Conservation (phyloP, 2,113 vertebrate species). For the Hypanus sabinus region DNA sequence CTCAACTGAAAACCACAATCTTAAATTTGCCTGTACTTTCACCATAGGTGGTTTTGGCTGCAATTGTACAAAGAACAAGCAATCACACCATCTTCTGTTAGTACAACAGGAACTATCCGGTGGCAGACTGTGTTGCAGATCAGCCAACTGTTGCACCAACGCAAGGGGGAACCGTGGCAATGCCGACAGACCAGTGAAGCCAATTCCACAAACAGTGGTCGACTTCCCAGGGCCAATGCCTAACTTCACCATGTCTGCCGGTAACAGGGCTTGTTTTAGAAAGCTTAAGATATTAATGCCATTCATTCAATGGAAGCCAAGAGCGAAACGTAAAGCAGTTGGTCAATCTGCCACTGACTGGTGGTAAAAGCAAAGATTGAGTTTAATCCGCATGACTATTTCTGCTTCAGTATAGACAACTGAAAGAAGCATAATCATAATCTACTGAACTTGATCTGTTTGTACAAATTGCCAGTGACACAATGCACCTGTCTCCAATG, state of each 20-base stretch:
- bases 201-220: too few relatives aligned
- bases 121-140: too few relatives aligned
- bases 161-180: too few relatives aligned
- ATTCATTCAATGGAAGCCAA: not conserved
- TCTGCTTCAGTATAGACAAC: not conserved
- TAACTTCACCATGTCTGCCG: not conserved
- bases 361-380: not conserved
- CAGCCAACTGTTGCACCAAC: too few relatives aligned
- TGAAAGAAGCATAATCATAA: not conserved
- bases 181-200: too few relatives aligned
- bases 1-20: too few relatives aligned
- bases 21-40: too few relatives aligned
- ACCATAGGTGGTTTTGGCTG: too few relatives aligned
- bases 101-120: too few relatives aligned
- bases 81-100: too few relatives aligned
- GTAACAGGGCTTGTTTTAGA: not conserved
- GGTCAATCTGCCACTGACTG: not conserved
- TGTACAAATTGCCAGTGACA: not conserved
- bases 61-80: too few relatives aligned
- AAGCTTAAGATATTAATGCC: not conserved
- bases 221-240: not conserved
- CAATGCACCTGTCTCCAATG: not conserved
- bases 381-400: not conserved
- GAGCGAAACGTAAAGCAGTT: not conserved
- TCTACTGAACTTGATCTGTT: not conserved